Base-by-base conservation (phyloP, 2,888 invertebrate species). In the Lasioglossum vierecki region DNA sequence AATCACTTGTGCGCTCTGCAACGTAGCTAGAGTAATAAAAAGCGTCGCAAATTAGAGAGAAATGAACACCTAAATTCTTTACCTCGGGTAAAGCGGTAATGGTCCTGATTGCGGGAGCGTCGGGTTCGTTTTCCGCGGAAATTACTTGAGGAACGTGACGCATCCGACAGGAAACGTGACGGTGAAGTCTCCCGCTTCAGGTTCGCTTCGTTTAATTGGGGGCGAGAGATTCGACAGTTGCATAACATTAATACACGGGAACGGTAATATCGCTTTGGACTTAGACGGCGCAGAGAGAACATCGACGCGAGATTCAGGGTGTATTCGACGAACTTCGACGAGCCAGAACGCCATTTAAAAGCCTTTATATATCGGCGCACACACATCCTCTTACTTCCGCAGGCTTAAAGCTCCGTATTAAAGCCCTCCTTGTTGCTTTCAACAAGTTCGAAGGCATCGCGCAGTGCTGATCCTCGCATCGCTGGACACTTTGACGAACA, bases 361-460 rank as follows among this genome's bases (percentile, higher is more conserved):
- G 26, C 71, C 46, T 57, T n/a, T 57, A 8, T 63, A 63, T 82
- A 76, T 71, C 72, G 39, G 11, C 2, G 9, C 22, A 22, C 39
- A 39, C 84, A 46, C 70, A 60, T 57, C 49, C 44, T 18, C 46
- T 76, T 73, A 74, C 57, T 82, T 82, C 77, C 63, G 53, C 22
- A 9, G 22, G 30, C 63, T 71, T 35, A 26, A 57, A 78, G 22
- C 53, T 22, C 22, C 44, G 26, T 44, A 70, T 60, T 53, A 78
- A 82, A 71, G 35, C 11, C n/a, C n/a, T 70, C 41, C 44, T 15
- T 46, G 74, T 26, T 57, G 57, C 71, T 63, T 44, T 82, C 60
- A 30, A 75, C 74, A 71, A 82, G 75, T 71, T 75, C 49, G 2
- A 68, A 57, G 49, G 22, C 74, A 49, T 41, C 13, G 60, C 39